These are phyloP conservation scores for Paedocypris sp. DNA, from an alignment of 2,113 vertebrate genomes.

Conservation along the genomic window DNA sequence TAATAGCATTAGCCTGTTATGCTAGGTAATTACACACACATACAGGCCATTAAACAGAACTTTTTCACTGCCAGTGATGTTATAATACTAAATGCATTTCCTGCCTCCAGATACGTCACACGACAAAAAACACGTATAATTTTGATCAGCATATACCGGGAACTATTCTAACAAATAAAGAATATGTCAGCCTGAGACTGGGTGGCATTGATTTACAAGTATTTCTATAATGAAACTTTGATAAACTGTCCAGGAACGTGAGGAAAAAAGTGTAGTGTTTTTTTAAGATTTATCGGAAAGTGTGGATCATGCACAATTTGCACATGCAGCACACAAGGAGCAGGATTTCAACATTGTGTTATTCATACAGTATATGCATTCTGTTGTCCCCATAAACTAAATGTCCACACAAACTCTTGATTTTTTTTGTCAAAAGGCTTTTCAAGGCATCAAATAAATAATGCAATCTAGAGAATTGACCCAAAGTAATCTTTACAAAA, in stretches of 20 bases:
- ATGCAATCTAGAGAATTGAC: neutral
- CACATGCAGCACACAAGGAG: neutral
- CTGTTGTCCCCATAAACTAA: neutral
- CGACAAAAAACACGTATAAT: too few relatives aligned
- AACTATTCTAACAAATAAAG: too few relatives aligned
- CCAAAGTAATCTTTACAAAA: neutral
- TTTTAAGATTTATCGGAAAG: neutral
- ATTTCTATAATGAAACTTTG: neutral
- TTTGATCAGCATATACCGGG: neutral
- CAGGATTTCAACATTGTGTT: neutral
- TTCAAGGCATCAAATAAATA: neutral
- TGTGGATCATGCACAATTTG: neutral
- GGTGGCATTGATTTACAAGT: neutral
- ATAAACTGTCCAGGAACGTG: neutral
- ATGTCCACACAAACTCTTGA: neutral
- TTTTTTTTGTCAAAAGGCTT: neutral
- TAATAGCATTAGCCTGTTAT: too few relatives aligned
- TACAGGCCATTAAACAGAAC: neutral
- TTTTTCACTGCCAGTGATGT: neutral
- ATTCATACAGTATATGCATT: constrained; percentile 9
- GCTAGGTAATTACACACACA: neutral
- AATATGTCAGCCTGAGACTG: too few relatives aligned
- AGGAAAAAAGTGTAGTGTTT: neutral
- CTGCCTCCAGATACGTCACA: too few relatives aligned
- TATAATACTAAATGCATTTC: neutral